Percentiles rank a stretch among this genome's conserved stretches.
phyloP scores from a whole-genome alignment of 2,797 vertebrate genomes.

The Pangasius djambal region DNA sequence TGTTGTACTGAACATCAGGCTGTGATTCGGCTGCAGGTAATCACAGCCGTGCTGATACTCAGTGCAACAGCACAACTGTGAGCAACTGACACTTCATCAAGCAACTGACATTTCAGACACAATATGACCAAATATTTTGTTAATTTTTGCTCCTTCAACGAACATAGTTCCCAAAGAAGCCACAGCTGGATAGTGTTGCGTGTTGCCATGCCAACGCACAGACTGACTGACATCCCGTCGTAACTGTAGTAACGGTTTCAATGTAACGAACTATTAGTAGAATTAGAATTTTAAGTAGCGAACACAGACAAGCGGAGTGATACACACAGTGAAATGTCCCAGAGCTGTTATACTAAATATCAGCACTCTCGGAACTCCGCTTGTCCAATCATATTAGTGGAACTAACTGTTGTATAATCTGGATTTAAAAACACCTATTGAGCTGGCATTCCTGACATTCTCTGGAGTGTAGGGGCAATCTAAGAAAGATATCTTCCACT shows the following conservation, averaged over 20 bases:
- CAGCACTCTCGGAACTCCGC: background rate
- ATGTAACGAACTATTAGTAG: background rate
- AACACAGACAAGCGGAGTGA: no score
- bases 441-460: background rate
- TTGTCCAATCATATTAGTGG: background rate
- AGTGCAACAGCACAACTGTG: no score
- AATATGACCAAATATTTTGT: background rate
- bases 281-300: no score
- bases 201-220: background rate
- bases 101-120: background rate
- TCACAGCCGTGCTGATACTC: no score
- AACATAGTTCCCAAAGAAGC: background rate
- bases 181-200: background rate
- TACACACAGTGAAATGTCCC: background rate
- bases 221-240: background rate
- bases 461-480: background rate
- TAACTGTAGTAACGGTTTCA: background rate
- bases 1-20: background rate
- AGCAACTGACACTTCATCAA: background rate
- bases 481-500: background rate
- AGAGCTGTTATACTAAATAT: background rate
- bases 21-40: background rate
- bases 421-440: background rate
- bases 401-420: background rate
- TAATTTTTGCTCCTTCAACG: background rate